Base-by-base conservation (phyloP, 2,113 vertebrate genomes). In the Cinclus mexicanus region DNA sequence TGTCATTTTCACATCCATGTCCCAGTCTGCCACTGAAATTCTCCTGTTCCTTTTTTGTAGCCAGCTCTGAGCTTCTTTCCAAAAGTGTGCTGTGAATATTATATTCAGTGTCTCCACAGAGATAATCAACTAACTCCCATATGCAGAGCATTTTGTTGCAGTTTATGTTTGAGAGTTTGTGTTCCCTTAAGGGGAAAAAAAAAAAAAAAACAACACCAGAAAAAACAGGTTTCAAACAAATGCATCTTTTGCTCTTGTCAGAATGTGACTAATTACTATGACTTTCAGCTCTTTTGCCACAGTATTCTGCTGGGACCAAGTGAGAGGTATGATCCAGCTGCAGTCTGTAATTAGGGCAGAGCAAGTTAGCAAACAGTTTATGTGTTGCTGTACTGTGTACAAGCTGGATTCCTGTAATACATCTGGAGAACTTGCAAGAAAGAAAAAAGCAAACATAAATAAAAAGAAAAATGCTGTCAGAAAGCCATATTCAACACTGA, bases 181-280 rank as follows among this genome's bases (percentile, higher is more conserved):
- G 41, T 89, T 92, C 61, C 52, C 53, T 83, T 67, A 65, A 75
- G 60, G 4, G 57, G 65, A 86, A 68, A 67, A 44, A 10, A 37
- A 60, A 28, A 11, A 7, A 37, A 37, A 37, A 37, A 37, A 37
- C 35, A 37, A 37, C 35, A 37, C 35, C 35, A 37, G 7, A 68
- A 67, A 44, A 10, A 37, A 60, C 25, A 11, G 11, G 9, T 92
- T 87, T 89, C 65, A 44, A 82, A 86, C 52, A 83, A 95, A 84
- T 88, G 26, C n/a, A 60, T 80, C 65, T 94, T 91, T 60, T 77
- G 11, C 63, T 77, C 17, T 79, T 95, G 42, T 90, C n/a, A 37
- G 46, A 39, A 80, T 75, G 35, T 85, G 75, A 86, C 83, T 97
- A 89, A 94, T 97, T 94, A 60, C 60, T 92, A 4, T 82, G 81